A percentile compares a stretch with the other conserved stretches of the same genome.
Conservation (phyloP, 35 echinoderm and acorn worm species). For the Ophioderma brevispina region DNA sequence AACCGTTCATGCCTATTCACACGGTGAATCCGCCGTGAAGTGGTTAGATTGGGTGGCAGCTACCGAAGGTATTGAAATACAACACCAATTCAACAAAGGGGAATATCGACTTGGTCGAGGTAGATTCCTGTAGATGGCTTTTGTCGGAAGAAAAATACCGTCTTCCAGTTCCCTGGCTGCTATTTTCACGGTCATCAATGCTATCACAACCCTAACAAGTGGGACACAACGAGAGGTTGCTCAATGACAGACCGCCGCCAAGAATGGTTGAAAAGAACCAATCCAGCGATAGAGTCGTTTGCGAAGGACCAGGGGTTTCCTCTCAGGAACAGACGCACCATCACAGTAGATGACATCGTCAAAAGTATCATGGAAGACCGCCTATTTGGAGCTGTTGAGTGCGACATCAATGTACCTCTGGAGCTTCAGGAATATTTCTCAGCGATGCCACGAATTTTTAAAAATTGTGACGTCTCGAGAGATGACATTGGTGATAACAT, state of each 20-base stretch:
- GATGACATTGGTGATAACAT: conserved; percentile 62
- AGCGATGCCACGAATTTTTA: conserved; percentile 66
- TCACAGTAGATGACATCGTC: neutral
- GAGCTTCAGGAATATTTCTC: conserved; percentile 28
- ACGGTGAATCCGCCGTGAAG: neutral
- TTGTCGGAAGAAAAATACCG: conserved; percentile 39
- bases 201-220: conserved; percentile 13
- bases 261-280: neutral
- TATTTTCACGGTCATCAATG: conserved; percentile 48
- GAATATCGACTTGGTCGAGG: conserved; percentile 28
- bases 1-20: neutral
- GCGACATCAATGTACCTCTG: conserved; percentile 23
- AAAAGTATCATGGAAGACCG: neutral
- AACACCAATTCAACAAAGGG: neutral
- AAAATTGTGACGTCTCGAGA: conserved; percentile 23
- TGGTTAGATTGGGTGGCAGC: conserved; percentile 16
- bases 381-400: conserved; percentile 23
- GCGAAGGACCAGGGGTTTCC: neutral
- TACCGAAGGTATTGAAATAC: neutral
- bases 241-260: neutral
- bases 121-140: conserved; percentile 44
- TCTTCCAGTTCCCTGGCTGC: conserved; percentile 69
- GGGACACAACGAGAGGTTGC: neutral
- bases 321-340: neutral
- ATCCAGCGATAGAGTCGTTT: neutral